Evolutionary conservation across 2,888 invertebrate genomes (phyloP), one percentile per base, ranked within the genome.

Genomic region (Pseudoips prasinana): DNA sequence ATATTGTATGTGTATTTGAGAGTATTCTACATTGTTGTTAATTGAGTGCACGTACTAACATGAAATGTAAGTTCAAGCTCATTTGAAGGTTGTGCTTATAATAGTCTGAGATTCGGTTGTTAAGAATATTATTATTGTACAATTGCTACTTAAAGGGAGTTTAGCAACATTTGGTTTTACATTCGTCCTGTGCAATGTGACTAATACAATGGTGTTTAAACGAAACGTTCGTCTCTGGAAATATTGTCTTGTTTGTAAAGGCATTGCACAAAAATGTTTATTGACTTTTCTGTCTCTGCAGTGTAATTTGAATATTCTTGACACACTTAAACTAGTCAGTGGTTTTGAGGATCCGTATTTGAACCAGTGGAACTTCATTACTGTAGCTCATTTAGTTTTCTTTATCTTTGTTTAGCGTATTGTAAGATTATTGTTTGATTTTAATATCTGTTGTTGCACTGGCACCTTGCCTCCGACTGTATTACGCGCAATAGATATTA

Each of bases 21-120:
- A 41, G 42, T 46, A 26, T 48, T 48, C 46, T 52, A 57, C 30
- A 48, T 50, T 32, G 36, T 45, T 17, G 31, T 38, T 49, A 50
- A 49, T 62, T 55, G 51, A 50, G 55, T 58, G 50, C 48, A 56
- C 48, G 50, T 46, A 57, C 50, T 57, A 43, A 62, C 52, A 53
- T 39, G 41, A 46, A 58, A 51, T 58, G 42, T 58, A 44, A 62
- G 59, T 58, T 59, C 51, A 63, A 71, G 80, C 79, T 82, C 81
- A 82, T 82, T 64, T 71, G 47, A 81, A 73, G 84, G 84, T 84
- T 84, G 83, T 84, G 84, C 68, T 56, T 71, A 59, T 58, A 65
- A 69, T 74, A 74, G 70, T 78, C 63, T 73, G 73, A 73, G 52
- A 52, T 68, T 72, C 48, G 69, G 65, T 75, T 69, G 67, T 74